Conservation (phyloP, 2,888 invertebrate species). For the Apeira syringaria region DNA sequence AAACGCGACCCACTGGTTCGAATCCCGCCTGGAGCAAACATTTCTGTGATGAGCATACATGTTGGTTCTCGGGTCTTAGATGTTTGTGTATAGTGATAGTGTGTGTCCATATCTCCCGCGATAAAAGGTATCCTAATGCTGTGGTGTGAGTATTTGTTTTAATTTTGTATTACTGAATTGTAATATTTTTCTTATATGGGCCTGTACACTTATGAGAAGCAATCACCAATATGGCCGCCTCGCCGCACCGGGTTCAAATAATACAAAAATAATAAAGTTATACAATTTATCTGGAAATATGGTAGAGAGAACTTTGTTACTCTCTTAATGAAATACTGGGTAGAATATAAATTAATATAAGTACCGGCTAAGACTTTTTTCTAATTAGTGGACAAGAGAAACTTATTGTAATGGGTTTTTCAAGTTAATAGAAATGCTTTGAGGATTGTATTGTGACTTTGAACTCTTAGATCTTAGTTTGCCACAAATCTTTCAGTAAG, state of each 20-base stretch:
- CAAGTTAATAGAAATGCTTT: not conserved
- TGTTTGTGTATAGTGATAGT: too few relatives aligned
- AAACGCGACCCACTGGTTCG: too few relatives aligned
- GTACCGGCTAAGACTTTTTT: slow-evolving; percentile 11
- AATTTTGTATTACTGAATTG: too few relatives aligned
- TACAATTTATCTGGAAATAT: slow-evolving; percentile 6
- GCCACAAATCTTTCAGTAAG: too few relatives aligned
- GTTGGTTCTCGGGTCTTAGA: too few relatives aligned
- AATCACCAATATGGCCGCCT: slow-evolving; percentile 4
- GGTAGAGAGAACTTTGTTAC: slow-evolving; percentile 8
- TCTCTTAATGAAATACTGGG: slow-evolving; percentile 13
- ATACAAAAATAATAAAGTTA: slow-evolving; percentile 9
- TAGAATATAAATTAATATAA: slow-evolving; percentile 17
- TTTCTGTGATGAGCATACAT: too few relatives aligned
- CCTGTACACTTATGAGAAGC: not conserved
- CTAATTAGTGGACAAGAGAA: slow-evolving; percentile 11
- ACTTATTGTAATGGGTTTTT: not conserved
- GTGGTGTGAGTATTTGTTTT: too few relatives aligned
- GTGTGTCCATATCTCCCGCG: too few relatives aligned
- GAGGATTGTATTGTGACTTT: not conserved
- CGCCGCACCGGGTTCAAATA: not conserved
- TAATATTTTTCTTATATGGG: not conserved
- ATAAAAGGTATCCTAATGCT: too few relatives aligned
- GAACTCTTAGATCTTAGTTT: too few relatives aligned
- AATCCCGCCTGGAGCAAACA: too few relatives aligned